Base-by-base conservation (phyloP, 2,113 vertebrate species). In the Orthonyx spaldingii region DNA sequence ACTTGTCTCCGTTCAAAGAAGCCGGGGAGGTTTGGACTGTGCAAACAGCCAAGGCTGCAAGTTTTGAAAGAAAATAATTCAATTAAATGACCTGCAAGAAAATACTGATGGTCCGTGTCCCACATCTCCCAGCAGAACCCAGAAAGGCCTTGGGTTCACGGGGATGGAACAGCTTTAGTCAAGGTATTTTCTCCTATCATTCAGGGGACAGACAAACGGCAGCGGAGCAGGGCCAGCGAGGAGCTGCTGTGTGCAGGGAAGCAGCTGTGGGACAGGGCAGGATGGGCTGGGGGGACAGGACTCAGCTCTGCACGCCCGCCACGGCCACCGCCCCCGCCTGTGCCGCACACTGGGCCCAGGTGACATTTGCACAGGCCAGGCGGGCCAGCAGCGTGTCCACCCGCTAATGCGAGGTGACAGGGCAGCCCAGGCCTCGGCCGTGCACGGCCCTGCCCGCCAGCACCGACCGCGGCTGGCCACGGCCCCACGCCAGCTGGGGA, bases 391-490 rank as follows among this genome's bases (percentile, higher is more conserved):
- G 66, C 7, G 87, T 52, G 64, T 86, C 87, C 13, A 0, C 84
- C 96, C 74, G 85, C 87, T 97, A 97, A 97, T 79, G 69, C 1
- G 2, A 95, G 82, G 61, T 70, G 97, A 97, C 97, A 72, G 59
- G 56, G 66, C 53, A 49, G 63, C 47, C 64, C 61, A 3, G 33
- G n/a, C n/a, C 1, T 24, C 0, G 0, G 49, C 4, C 71, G 41
- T 17, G 55, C 33, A 39, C 59, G 30, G 78, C 44, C 61, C 72
- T 71, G 86, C 68, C 74, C 4, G 1, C 3, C 0, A 49, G 91
- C 32, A 1, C 44, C 10, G 1, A 66, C 7, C 1, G 5, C 14
- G 1, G 37, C 50, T 60, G 44, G 70, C 32, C 52, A 10, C 8
- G 35, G 23, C 49, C 53, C 56, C 41, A 7, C 1, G 0, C 33